These are phyloP conservation scores for Chesias legatella DNA, from an alignment of 2,888 invertebrate genomes.

Conservation along the genomic window DNA sequence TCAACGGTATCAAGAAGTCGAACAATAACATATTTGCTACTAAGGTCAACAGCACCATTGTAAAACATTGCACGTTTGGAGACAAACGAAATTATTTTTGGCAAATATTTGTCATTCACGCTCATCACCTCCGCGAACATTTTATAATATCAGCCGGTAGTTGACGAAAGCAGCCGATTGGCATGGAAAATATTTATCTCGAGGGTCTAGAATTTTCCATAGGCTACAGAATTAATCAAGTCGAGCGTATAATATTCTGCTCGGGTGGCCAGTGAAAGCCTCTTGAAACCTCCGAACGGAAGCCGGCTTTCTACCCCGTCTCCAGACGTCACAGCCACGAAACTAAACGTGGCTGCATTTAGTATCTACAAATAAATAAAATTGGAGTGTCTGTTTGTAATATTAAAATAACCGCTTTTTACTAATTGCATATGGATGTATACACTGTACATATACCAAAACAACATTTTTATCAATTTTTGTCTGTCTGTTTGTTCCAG, in stretches of 20 bases:
- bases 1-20: constrained; percentile 18
- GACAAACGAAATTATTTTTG: constrained; percentile 23
- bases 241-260: constrained; percentile 48
- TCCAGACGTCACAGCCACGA: constrained; percentile 44
- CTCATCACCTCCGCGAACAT: constrained; percentile 5
- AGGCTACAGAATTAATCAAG: constrained; percentile 39
- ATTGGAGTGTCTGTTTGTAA: too few relatives aligned
- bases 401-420: too few relatives aligned
- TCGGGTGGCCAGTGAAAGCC: constrained; percentile 64
- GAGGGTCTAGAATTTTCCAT: constrained; percentile 29
- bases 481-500: too few relatives aligned
- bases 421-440: too few relatives aligned
- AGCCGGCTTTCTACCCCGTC: constrained; percentile 75
- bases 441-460: too few relatives aligned
- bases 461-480: too few relatives aligned
- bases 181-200: constrained; percentile 17
- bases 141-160: constrained; percentile 8
- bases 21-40: constrained; percentile 14
- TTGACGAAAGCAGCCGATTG: not conserved
- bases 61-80: constrained; percentile 17
- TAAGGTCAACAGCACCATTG: constrained; percentile 24
- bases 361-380: too few relatives aligned
- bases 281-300: constrained; percentile 74
- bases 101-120: constrained; percentile 15
- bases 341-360: constrained; percentile 52